phyloP scores from a whole-genome alignment of 2,113 vertebrate genomes.

The Verasper variegatus region DNA sequence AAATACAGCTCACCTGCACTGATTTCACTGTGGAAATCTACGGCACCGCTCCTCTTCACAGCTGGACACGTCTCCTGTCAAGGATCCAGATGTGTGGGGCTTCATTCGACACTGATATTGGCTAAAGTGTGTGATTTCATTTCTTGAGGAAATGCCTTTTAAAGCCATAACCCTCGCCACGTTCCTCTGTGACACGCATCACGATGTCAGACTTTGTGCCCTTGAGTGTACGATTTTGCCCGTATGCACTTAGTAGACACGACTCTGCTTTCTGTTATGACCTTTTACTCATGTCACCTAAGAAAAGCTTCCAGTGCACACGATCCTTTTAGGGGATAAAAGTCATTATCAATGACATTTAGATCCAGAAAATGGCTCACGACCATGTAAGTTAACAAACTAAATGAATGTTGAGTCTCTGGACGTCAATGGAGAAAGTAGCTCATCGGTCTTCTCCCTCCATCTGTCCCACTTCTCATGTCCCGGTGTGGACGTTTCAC shows the following conservation, averaged over 20 bases:
- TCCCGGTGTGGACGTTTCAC: too few relatives aligned
- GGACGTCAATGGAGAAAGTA: too few relatives aligned
- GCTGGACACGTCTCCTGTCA: too few relatives aligned
- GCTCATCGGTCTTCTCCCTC: too few relatives aligned
- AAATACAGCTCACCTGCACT: slow-evolving; percentile 57
- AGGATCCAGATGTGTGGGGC: not conserved
- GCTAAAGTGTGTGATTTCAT: not conserved
- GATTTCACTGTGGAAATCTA: slow-evolving; percentile 12
- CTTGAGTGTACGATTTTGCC: not conserved
- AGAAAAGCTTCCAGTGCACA: not conserved
- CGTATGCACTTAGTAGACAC: not conserved
- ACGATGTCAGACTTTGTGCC: not conserved
- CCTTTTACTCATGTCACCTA: not conserved
- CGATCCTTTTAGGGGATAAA: not conserved
- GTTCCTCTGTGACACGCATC: not conserved
- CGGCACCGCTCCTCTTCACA: not conserved
- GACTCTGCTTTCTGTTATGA: not conserved
- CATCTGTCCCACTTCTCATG: too few relatives aligned
- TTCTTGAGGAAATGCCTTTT: not conserved
- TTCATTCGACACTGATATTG: not conserved
- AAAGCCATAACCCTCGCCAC: not conserved
- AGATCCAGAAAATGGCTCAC: not conserved
- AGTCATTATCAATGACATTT: not conserved
- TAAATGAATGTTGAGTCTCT: too few relatives aligned
- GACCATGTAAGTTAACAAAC: not conserved